Conservation (phyloP, 2,113 vertebrate species). For the Cyphomyrus plagiostoma region DNA sequence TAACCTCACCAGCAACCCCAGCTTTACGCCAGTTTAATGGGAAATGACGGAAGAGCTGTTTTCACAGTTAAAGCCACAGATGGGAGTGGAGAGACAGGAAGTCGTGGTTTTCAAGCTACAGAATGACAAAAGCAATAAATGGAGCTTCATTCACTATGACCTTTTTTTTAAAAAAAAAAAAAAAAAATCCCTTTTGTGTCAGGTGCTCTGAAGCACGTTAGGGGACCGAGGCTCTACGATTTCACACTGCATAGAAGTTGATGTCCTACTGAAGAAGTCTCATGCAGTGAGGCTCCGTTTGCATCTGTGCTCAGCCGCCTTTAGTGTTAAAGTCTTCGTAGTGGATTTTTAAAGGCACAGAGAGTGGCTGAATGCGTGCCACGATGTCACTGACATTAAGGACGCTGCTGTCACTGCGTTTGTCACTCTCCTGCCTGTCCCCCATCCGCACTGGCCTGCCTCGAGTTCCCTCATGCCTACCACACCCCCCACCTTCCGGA, state of each 20-base stretch:
- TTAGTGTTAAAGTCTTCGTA: neutral
- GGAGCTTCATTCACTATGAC: constrained; percentile 13
- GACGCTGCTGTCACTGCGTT: constrained; percentile 43
- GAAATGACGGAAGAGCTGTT: constrained; percentile 60
- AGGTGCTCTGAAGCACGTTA: neutral
- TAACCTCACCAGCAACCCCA: constrained; percentile 22
- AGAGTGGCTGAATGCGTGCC: neutral
- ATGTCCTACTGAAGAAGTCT: neutral
- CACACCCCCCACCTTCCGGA: neutral
- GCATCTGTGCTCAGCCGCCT: neutral
- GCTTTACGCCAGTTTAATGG: constrained; percentile 49
- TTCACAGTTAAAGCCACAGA: constrained; percentile 59
- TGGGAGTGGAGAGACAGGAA: constrained; percentile 57
- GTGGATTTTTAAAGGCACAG: neutral
- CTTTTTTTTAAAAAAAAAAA: neutral
- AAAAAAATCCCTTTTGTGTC: neutral
- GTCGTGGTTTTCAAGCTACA: constrained; percentile 49
- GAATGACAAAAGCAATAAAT: constrained; percentile 41
- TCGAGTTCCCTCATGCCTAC: constrained; percentile 34
- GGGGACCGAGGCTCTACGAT: neutral
- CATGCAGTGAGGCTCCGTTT: neutral
- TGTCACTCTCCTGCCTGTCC: neutral
- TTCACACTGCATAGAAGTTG: neutral
- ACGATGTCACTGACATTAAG: constrained; percentile 52
- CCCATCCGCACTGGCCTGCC: neutral